A percentile compares a stretch with the other conserved stretches of the same genome.
phyloP scores from a whole-genome alignment of 2,113 vertebrate genomes.

The Callithrix jacchus region DNA sequence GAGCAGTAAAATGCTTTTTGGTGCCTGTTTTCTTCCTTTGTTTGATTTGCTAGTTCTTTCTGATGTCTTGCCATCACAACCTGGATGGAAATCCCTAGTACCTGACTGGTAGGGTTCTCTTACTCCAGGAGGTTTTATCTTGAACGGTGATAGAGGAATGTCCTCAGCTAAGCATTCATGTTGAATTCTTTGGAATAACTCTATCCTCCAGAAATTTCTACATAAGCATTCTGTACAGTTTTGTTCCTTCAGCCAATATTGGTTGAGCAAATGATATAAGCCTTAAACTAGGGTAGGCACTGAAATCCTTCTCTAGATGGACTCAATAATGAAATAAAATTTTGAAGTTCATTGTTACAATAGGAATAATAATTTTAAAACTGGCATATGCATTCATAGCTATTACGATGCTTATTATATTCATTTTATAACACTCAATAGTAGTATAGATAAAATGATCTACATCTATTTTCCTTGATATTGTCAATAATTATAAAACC shows the following conservation, averaged over 20 bases:
- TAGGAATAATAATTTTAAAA: constrained; percentile 13
- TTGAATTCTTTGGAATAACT: background rate
- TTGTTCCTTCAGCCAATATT: background rate
- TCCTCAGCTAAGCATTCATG: background rate
- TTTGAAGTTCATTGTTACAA: background rate
- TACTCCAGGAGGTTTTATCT: background rate
- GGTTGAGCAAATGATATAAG: background rate
- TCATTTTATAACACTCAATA: background rate
- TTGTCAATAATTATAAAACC: background rate
- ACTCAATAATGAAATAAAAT: background rate
- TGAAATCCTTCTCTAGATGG: background rate
- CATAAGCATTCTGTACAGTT: background rate
- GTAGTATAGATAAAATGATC: background rate
- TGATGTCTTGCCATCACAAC: background rate
- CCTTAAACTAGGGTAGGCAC: background rate
- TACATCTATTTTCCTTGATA: background rate
- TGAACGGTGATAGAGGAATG: background rate
- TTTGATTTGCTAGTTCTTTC: background rate
- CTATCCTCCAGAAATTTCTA: background rate
- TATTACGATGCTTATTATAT: background rate
- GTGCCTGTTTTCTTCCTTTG: background rate
- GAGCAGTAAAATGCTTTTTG: background rate
- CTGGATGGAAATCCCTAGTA: background rate
- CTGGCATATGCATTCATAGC: background rate
- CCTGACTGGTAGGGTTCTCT: background rate